Conservation (phyloP, 2,113 vertebrate species). For the Vombatus ursinus region DNA sequence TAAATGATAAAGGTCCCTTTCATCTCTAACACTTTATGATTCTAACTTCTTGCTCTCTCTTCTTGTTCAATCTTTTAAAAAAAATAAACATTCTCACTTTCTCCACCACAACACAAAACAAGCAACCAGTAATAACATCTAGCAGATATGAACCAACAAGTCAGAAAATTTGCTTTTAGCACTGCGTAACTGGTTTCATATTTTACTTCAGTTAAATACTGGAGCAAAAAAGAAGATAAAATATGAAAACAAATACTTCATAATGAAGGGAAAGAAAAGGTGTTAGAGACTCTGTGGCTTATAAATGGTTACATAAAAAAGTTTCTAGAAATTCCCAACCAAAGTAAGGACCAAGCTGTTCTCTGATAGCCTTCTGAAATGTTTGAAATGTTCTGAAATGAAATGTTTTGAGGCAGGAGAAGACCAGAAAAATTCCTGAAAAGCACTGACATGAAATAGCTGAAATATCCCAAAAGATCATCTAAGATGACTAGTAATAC, state of each 20-base stretch:
- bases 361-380: conserved; percentile 85
- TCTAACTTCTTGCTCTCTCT: too few species aligned
- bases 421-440: conserved; percentile 90
- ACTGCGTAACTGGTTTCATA: conserved; percentile 47
- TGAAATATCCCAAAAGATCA: conserved; percentile 83
- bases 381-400: too few species aligned
- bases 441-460: conserved; percentile 87
- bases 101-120: conserved; percentile 20
- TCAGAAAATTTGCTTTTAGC: conserved; percentile 1
- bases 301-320: conserved; percentile 69
- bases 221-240: conserved; percentile 63
- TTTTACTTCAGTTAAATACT: conserved; percentile 51
- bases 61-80: background rate
- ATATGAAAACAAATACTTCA: conserved; percentile 5
- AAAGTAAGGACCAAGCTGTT: conserved; percentile 81
- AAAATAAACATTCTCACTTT: conserved; percentile 43
- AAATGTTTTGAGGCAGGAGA: conserved; percentile 73
- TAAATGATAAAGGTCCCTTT: too few species aligned
- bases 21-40: too few species aligned
- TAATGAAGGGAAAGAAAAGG: conserved; percentile 11
- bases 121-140: conserved; percentile 43
- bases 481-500: background rate
- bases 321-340: conserved; percentile 68
- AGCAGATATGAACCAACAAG: background rate
- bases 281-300: conserved; percentile 61